Evolutionary conservation across 2,888 invertebrate genomes (phyloP), one percentile per base, ranked within the genome.

Genomic region (Tetramorium bicarinatum): DNA sequence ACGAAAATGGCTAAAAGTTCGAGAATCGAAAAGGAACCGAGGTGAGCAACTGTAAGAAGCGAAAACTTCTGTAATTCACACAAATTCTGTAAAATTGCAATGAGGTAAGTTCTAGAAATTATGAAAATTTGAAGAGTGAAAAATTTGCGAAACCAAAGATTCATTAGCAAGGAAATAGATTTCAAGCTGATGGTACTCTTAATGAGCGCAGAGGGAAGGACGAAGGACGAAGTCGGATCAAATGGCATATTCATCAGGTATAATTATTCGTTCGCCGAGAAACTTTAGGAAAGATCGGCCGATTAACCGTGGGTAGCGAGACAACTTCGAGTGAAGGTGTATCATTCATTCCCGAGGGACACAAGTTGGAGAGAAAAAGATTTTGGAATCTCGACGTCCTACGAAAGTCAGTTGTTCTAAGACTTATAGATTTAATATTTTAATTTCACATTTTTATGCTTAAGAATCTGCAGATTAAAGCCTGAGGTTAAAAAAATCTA

Each of bases 191-290:
- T 38, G 38, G 29, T 25, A 34, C 29, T 71, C 47, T 56, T 72
- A 80, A 80, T 61, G 72, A 80, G 38, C 34, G 59, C 21, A 25
- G 9, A 71, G 59, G 18, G 38, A 59, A 59, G 21, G 29, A 64
- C 34, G 47, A 64, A 11, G n/a, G 47, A 77, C 41, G 77, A 29
- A 66, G 66, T 44, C 41, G 74, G 79, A 49, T 80, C 74, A 47
- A 80, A 80, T 80, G 59, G 38, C 72, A 80, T 80, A 80, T 72
- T 80, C 79, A 80, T 80, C 72, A 59, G 59, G 25, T 49, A 79
- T 71, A 80, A 80, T 80, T 49, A 80, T 79, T 56, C 41, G 66
- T 54, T 54, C 69, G 13, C 72, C 15, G 47, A 21, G 54, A 77
- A 80, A 80, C 59, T 80, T 80, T 72, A 47, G 47, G 41, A 59